Conservation (phyloP, 2,797 vertebrate species). For the Thamnophis elegans region DNA sequence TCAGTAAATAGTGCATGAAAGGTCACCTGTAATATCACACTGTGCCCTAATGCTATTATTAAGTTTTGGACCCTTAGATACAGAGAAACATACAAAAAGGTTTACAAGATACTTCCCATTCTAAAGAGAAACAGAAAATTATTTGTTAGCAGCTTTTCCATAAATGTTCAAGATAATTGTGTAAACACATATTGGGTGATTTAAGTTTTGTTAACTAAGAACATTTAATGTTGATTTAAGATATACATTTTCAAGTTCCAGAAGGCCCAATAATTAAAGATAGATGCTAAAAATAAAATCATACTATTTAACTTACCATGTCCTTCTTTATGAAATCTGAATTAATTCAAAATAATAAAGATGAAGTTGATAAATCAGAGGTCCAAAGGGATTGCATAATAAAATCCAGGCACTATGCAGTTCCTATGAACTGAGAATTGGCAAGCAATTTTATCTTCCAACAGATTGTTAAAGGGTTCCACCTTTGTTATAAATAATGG, state of each 20-base stretch:
- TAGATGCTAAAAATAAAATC: not conserved
- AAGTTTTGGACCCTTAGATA: slow-evolving; percentile 1
- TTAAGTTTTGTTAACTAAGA: not conserved
- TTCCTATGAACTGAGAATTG: slow-evolving; percentile 31
- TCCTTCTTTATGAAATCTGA: not conserved
- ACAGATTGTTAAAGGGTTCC: slow-evolving; percentile 25
- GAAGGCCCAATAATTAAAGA: not conserved
- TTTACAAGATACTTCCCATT: not conserved
- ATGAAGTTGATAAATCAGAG: not conserved
- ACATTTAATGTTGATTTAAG: not conserved
- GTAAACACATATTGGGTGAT: not conserved
- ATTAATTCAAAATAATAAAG: not conserved
- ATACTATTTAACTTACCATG: not conserved
- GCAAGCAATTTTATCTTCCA: slow-evolving; percentile 45
- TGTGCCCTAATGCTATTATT: slow-evolving; percentile 32
- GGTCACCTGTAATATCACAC: slow-evolving; percentile 35
- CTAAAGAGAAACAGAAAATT: not conserved
- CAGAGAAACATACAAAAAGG: not conserved
- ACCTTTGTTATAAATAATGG: slow-evolving; percentile 60
- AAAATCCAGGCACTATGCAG: not conserved
- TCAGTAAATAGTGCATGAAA: slow-evolving; percentile 4
- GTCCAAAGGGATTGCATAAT: not conserved
- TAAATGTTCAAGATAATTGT: not conserved
- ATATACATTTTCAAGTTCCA: not conserved
- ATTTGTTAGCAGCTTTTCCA: not conserved